phyloP scores from a whole-genome alignment of 2,113 vertebrate species.

The Heterocephalus glaber region DNA sequence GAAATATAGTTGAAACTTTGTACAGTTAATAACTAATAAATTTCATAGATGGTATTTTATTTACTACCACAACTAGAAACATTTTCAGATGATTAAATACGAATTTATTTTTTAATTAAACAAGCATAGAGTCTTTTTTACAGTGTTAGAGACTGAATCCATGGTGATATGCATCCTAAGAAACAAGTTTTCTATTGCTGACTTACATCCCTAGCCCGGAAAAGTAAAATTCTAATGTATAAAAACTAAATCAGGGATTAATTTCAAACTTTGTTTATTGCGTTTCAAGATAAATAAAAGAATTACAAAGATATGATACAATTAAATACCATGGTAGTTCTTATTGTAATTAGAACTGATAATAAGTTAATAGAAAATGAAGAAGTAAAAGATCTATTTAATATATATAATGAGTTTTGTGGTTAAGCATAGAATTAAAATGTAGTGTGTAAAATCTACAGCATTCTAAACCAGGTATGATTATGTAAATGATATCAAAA shows the following conservation, averaged over 20 bases:
- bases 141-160: not conserved
- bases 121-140: not conserved
- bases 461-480: not conserved
- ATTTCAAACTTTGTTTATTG: not conserved
- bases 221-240: not conserved
- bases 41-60: not conserved
- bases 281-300: not conserved
- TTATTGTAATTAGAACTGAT: not conserved
- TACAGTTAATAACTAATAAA: not conserved
- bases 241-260: not conserved
- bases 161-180: not conserved
- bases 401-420: not conserved
- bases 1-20: not conserved
- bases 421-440: not conserved
- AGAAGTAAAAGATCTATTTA: not conserved
- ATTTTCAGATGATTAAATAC: not conserved
- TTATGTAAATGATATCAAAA: not conserved
- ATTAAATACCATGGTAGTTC: not conserved
- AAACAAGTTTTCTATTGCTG: not conserved
- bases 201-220: not conserved
- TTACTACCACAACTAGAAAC: not conserved
- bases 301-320: not conserved
- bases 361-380: not conserved
- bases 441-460: not conserved
- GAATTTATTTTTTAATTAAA: not conserved